These are phyloP conservation scores for Erethizon dorsatum DNA, from an alignment of 2,797 vertebrate species.

Conservation along the genomic window DNA sequence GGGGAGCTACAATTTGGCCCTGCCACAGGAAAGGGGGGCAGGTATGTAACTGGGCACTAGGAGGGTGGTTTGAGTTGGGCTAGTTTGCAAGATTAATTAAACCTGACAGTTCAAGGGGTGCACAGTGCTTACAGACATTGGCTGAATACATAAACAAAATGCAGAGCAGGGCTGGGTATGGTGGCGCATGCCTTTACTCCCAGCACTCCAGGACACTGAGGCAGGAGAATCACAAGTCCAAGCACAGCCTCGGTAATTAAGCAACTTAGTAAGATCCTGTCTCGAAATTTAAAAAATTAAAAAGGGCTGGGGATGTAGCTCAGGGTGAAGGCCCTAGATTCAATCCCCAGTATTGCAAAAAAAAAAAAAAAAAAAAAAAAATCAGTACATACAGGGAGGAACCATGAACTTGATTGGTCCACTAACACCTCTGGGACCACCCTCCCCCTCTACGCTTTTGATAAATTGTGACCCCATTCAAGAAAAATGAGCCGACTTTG, in stretches of 20 bases:
- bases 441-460: not conserved
- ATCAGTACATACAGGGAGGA: not conserved
- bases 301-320: not conserved
- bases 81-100: constrained; percentile 40
- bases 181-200: not conserved
- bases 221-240: not conserved
- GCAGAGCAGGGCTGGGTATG: not conserved
- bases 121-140: not conserved
- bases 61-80: not conserved
- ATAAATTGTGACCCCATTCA: not conserved
- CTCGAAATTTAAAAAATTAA: not conserved
- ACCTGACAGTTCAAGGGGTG: not conserved
- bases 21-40: constrained; percentile 79
- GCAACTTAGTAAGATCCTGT: not conserved
- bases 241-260: not conserved
- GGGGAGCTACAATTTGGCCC: constrained; percentile 96
- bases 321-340: not conserved
- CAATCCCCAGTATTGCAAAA: not conserved
- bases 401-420: not conserved
- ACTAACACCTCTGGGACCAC: not conserved
- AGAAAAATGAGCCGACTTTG: not conserved
- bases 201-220: not conserved
- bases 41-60: not conserved
- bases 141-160: not conserved
- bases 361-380: not conserved